Evolutionary conservation across 2,888 invertebrate genomes (phyloP).

Genomic region (Actias luna): DNA sequence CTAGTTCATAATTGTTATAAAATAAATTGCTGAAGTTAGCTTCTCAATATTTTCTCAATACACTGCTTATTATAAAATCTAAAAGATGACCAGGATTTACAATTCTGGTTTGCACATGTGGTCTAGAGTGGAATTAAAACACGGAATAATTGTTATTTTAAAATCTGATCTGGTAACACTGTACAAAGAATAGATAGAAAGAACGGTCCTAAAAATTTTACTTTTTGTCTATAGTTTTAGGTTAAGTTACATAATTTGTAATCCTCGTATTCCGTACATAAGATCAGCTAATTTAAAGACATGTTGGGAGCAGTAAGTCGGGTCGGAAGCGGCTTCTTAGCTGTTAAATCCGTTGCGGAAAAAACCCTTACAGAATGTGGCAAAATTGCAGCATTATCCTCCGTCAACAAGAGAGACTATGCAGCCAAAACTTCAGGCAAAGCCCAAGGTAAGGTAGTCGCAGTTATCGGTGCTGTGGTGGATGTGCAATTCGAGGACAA

Average conservation of each 20-base stretch:
- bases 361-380: constrained; percentile 82
- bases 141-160: too few species aligned
- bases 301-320: constrained; percentile 84
- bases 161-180: not conserved
- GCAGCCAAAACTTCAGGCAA: constrained; percentile 61
- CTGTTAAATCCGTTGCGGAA: constrained; percentile 81
- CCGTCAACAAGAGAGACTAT: constrained; percentile 66
- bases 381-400: constrained; percentile 74
- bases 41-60: too few species aligned
- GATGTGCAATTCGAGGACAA: constrained; percentile 97
- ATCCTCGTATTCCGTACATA: constrained; percentile 48
- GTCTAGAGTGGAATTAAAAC: too few species aligned
- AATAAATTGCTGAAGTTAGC: too few species aligned
- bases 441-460: constrained; percentile 88
- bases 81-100: too few species aligned
- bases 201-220: not conserved
- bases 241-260: constrained; percentile 72
- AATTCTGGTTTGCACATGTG: too few species aligned
- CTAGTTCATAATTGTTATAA: too few species aligned
- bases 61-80: too few species aligned
- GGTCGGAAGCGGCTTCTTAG: constrained; percentile 82
- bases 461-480: constrained; percentile 98
- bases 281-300: constrained; percentile 54
- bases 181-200: not conserved
- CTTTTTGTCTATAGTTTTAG: constrained; percentile 18